Base-by-base conservation (phyloP, 2,888 invertebrate species). In the Plemyria rubiginata region DNA sequence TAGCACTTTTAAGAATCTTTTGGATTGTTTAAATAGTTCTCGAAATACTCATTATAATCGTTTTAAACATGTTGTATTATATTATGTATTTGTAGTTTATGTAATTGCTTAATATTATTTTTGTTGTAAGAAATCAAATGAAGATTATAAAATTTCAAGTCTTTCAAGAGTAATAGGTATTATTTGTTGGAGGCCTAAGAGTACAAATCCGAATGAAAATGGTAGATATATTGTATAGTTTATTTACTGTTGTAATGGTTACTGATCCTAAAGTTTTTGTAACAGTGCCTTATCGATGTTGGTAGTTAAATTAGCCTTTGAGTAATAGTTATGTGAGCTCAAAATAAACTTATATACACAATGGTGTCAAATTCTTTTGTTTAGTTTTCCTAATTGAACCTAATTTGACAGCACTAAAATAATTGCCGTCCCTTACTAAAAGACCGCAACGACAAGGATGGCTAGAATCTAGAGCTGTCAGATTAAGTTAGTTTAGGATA, bases 51-150 rank as follows among this genome's bases (percentile, higher is more conserved):
- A 64, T 64, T 62, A 62, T 54, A 16, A 55, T 55, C n/a, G 61
- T 57, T 64, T 62, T 60, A 57, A 60, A 46, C 51, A 52, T 45
- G 51, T 51, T 60, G 3, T 59, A 51, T 58, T 62, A 16, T 67
- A 54, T 58, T 58, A 62, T 9, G 46, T 57, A 62, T 65, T 70
- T 51, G 62, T 74, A 75, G 75, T 73, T 65, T 75, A 69, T 71
- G 60, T 73, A 70, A 40, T 63, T 54, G 70, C 71, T 74, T 65
- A 60, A 67, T 62, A 68, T 60, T 67, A 65, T 68, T 65, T 72
- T 70, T 69, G 66, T 72, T 70, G 62, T 78, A 78, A 77, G 72
- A 66, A 71, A 67, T 71, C 69, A 72, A 66, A 69, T 66, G 69
- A 57, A 52, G 52, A 65, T 38, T 55, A 11, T 9, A 52, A 60